Evolutionary conservation across 2,888 invertebrate species (phyloP).

Genomic region (Philereme transversata): DNA sequence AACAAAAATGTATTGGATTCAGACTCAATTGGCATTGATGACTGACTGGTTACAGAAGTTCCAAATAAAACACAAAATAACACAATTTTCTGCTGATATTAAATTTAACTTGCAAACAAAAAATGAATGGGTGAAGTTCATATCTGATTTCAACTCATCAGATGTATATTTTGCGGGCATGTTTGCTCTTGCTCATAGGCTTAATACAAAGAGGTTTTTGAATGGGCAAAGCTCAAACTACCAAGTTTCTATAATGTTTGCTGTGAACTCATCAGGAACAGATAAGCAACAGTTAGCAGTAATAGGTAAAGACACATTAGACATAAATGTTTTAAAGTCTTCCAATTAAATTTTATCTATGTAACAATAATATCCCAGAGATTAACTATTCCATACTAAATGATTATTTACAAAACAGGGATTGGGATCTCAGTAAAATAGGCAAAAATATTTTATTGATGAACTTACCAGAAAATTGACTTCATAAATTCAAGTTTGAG

Average conservation of each 20-base stretch:
- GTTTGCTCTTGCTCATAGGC: slow-evolving; percentile 45
- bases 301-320: slow-evolving; percentile 44
- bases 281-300: slow-evolving; percentile 47
- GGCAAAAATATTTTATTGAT: slow-evolving; percentile 42
- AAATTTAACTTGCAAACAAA: slow-evolving; percentile 34
- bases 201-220: slow-evolving; percentile 44
- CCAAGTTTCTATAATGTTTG: slow-evolving; percentile 48
- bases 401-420: slow-evolving; percentile 49
- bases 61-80: slow-evolving; percentile 47
- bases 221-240: slow-evolving; percentile 39
- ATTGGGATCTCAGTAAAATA: slow-evolving; percentile 38
- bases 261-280: slow-evolving; percentile 44
- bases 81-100: slow-evolving; percentile 39
- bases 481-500: slow-evolving; percentile 38
- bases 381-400: slow-evolving; percentile 41
- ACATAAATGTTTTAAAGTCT: slow-evolving; percentile 40
- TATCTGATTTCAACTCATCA: slow-evolving; percentile 35
- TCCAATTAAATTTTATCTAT: slow-evolving; percentile 48
- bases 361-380: slow-evolving; percentile 36
- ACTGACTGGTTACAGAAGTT: slow-evolving; percentile 52
- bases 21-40: slow-evolving; percentile 39
- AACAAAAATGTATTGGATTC: slow-evolving; percentile 39
- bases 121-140: slow-evolving; percentile 45
- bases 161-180: slow-evolving; percentile 48
- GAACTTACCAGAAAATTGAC: slow-evolving; percentile 41